Evolutionary conservation across 1,140 invertebrate genomes (phyloP).

Genomic region (Druon quercuslanigerum): DNA sequence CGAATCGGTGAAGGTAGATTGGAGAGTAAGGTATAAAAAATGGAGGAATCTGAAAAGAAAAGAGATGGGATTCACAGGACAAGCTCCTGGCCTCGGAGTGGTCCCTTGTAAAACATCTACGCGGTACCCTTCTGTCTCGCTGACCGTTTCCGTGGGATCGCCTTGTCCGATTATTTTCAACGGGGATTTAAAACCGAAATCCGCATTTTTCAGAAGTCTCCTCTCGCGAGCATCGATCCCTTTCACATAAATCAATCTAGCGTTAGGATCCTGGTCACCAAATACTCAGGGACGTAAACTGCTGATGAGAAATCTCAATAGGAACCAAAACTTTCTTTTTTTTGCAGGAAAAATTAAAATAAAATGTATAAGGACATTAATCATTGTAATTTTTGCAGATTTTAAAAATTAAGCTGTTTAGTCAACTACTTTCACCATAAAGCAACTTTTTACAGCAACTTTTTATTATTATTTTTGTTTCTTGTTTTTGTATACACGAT

Average conservation of each 20-base stretch:
- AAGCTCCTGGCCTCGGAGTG: constrained; percentile 64
- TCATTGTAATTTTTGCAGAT: background rate
- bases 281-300: constrained; percentile 7
- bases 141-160: constrained; percentile 59
- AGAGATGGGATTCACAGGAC: constrained; percentile 51
- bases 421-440: no score
- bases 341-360: background rate
- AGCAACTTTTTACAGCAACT: no score
- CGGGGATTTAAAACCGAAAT: constrained; percentile 28
- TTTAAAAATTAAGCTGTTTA: background rate
- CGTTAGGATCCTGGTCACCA: constrained; percentile 6
- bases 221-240: constrained; percentile 22
- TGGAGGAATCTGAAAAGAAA: constrained; percentile 39
- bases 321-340: background rate
- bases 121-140: constrained; percentile 57
- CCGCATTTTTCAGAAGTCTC: constrained; percentile 26
- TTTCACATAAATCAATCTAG: constrained; percentile 33
- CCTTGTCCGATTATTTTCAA: constrained; percentile 24
- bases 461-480: no score
- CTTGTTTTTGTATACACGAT: no score
- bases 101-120: constrained; percentile 63
- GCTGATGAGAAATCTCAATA: constrained; percentile 18
- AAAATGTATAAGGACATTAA: background rate
- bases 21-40: constrained; percentile 31
- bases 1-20: constrained; percentile 10